Evolutionary conservation across 1,140 invertebrate species (phyloP).

Genomic region (Leguminivora glycinivorella): DNA sequence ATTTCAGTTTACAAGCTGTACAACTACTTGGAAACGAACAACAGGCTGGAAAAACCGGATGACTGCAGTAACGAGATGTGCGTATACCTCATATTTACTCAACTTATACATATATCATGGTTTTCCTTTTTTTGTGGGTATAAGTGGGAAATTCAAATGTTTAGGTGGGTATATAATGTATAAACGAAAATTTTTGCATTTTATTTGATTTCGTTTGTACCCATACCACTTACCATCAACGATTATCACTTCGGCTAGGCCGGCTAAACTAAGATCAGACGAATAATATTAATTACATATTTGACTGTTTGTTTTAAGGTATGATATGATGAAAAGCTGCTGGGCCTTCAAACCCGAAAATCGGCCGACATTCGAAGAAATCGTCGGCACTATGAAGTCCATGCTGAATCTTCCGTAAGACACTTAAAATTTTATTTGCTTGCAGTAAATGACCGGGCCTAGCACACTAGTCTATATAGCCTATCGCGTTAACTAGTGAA

Average conservation of each 20-base stretch:
- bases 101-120: too few relatives aligned
- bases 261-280: too few relatives aligned
- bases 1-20: slow-evolving; percentile 83
- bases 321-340: slow-evolving; percentile 91
- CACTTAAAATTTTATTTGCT: background rate
- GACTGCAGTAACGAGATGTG: slow-evolving; percentile 95
- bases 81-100: slow-evolving; percentile 65
- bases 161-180: too few relatives aligned
- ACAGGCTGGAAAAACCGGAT: slow-evolving; percentile 96
- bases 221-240: too few relatives aligned
- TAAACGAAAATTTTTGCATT: too few relatives aligned
- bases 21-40: slow-evolving; percentile 90
- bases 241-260: too few relatives aligned
- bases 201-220: too few relatives aligned
- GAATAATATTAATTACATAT: background rate
- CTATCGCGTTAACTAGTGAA: too few relatives aligned
- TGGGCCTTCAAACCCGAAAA: slow-evolving; percentile 94
- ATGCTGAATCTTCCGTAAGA: slow-evolving; percentile 4
- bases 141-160: too few relatives aligned
- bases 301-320: background rate
- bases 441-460: background rate
- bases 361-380: slow-evolving; percentile 91
- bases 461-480: too few relatives aligned
- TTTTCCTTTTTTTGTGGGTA: too few relatives aligned
- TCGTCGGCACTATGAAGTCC: slow-evolving; percentile 82